A percentile compares a stretch with the other conserved stretches of the same genome.
Evolutionary conservation across 1,140 invertebrate genomes (phyloP).

Genomic region (Diabrotica virgifera): DNA sequence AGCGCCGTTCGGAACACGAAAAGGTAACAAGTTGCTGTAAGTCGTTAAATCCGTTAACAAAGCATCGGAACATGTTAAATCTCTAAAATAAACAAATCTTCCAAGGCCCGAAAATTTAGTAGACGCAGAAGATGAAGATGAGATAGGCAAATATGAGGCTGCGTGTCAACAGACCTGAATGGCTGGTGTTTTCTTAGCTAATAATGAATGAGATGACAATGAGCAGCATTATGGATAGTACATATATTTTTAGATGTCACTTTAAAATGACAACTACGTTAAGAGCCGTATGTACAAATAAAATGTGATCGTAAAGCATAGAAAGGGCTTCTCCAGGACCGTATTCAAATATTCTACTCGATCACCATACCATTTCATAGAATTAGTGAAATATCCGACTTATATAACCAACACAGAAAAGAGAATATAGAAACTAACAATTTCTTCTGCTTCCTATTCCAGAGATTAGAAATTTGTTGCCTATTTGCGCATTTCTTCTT

Average conservation of each 20-base stretch:
- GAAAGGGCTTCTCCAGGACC: too few species aligned
- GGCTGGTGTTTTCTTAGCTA: slow-evolving; percentile 2
- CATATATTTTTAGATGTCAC: background rate
- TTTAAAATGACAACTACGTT: background rate
- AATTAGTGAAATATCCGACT: too few species aligned
- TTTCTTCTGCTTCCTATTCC: too few species aligned
- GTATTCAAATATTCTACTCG: too few species aligned
- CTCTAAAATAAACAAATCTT: slow-evolving; percentile 7
- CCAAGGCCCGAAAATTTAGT: slow-evolving; percentile 4
- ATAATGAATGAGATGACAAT: slow-evolving; percentile 8
- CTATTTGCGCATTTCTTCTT: too few species aligned
- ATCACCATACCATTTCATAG: too few species aligned
- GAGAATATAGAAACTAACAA: too few species aligned
- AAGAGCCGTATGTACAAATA: background rate
- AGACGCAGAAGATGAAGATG: slow-evolving; percentile 2
- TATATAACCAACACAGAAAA: too few species aligned
- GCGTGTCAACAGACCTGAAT: slow-evolving; percentile 1
- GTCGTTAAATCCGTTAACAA: slow-evolving; percentile 10
- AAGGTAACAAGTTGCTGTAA: slow-evolving; percentile 4
- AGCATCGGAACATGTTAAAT: slow-evolving; percentile 8
- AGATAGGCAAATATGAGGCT: background rate
- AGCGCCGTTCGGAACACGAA: slow-evolving; percentile 5
- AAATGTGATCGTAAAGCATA: slow-evolving; percentile 13
- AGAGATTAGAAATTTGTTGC: too few species aligned
- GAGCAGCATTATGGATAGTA: slow-evolving; percentile 5